Evolutionary conservation across 2,888 invertebrate genomes (phyloP).

Genomic region (Ectropis crepuscularia): DNA sequence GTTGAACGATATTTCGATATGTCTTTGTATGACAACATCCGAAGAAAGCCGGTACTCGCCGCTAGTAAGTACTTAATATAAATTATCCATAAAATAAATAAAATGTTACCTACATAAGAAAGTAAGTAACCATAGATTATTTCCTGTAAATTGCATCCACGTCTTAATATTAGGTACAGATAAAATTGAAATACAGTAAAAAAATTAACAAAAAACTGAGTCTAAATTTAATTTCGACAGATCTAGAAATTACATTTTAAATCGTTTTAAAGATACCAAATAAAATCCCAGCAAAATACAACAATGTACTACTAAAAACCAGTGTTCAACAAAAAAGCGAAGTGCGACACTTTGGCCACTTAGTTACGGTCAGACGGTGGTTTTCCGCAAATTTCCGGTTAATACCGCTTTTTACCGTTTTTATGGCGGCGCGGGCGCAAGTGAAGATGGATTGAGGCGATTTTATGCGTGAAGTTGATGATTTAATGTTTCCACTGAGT

Average conservation of each 20-base stretch:
- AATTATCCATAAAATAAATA: too few species aligned
- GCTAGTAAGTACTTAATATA: too few species aligned
- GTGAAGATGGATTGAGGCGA: slow-evolving; percentile 4
- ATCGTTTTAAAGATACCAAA: neutral
- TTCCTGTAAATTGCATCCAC: too few species aligned
- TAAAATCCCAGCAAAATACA: neutral
- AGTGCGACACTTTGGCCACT: slow-evolving; percentile 42
- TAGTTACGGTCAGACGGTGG: slow-evolving; percentile 50
- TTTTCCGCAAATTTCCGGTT: slow-evolving; percentile 58
- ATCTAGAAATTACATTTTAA: neutral
- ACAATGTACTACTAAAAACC: slow-evolving; percentile 14
- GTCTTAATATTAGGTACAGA: too few species aligned
- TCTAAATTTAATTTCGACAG: neutral
- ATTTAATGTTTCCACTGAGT: neutral
- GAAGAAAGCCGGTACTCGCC: too few species aligned
- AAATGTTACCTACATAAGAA: too few species aligned
- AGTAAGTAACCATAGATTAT: too few species aligned
- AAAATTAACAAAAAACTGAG: too few species aligned
- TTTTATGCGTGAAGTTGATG: slow-evolving; percentile 1
- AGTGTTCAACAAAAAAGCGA: slow-evolving; percentile 12
- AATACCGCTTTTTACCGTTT: slow-evolving; percentile 40
- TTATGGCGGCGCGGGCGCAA: slow-evolving; percentile 15
- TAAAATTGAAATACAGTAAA: too few species aligned
- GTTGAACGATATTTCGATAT: too few species aligned
- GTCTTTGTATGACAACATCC: too few species aligned